Evolutionary conservation across 2,888 invertebrate genomes (phyloP).

Genomic region (Macaria notata): DNA sequence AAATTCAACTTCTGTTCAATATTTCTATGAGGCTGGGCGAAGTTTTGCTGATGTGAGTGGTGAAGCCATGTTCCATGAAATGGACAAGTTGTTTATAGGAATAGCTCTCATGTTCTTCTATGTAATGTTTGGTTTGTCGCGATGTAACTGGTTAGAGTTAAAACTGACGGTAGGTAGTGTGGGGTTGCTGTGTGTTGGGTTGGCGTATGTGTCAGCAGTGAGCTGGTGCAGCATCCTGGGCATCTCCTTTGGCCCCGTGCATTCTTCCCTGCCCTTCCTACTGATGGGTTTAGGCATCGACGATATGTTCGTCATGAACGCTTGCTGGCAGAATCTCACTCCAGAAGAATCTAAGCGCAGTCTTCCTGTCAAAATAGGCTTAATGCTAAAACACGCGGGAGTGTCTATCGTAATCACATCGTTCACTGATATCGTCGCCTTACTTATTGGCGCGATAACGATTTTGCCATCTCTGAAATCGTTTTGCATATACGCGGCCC

Average conservation of each 20-base stretch:
- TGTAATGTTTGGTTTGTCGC: constrained; percentile 87
- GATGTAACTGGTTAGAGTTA: constrained; percentile 88
- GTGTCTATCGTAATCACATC: constrained; percentile 93
- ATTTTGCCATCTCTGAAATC: constrained; percentile 91
- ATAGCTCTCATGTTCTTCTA: constrained; percentile 88
- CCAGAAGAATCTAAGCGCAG: constrained; percentile 75
- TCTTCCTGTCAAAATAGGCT: constrained; percentile 85
- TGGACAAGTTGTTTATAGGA: constrained; percentile 86
- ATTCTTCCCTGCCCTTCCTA: constrained; percentile 91
- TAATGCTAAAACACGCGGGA: constrained; percentile 90
- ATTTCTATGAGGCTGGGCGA: constrained; percentile 84
- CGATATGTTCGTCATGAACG: constrained; percentile 93
- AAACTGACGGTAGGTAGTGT: constrained; percentile 85
- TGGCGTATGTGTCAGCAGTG: constrained; percentile 87
- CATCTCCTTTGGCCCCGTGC: constrained; percentile 90
- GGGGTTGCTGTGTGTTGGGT: constrained; percentile 87
- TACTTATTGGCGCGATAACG: constrained; percentile 90
- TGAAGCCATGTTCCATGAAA: constrained; percentile 87
- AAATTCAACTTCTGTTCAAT: constrained; percentile 56
- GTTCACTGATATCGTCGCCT: constrained; percentile 90
- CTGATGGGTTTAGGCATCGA: constrained; percentile 91
- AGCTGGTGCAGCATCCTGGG: constrained; percentile 88
- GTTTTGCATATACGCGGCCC: constrained; percentile 91
- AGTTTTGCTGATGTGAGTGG: constrained; percentile 90
- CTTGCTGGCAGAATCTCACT: constrained; percentile 87